These are phyloP conservation scores for Eupristina koningsbergeri DNA, from an alignment of 1,140 invertebrate species.

Conservation along the genomic window DNA sequence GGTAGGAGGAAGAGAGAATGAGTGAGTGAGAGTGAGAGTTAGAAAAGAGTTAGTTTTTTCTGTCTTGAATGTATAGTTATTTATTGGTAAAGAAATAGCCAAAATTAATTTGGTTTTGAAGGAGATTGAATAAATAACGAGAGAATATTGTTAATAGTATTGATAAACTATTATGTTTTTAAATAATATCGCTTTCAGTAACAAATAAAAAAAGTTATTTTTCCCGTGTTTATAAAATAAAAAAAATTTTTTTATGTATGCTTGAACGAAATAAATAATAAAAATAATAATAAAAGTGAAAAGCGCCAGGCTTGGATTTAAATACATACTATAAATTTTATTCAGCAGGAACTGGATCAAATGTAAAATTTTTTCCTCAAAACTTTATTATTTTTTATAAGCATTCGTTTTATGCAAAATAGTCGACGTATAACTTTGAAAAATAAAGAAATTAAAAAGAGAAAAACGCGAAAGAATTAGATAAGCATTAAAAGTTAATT, in stretches of 20 bases:
- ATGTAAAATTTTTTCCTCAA: neutral
- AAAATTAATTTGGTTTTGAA: neutral
- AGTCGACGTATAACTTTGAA: neutral
- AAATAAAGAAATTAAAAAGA: neutral
- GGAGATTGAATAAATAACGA: neutral
- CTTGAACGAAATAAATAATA: neutral
- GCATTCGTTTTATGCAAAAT: neutral
- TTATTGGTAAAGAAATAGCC: neutral
- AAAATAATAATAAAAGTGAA: neutral
- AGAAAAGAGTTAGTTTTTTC: neutral
- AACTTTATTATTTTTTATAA: neutral
- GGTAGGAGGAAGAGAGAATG: neutral
- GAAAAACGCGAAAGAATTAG: neutral
- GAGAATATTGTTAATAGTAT: neutral
- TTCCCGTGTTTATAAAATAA: neutral
- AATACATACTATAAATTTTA: neutral
- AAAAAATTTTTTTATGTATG: neutral
- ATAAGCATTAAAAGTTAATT: neutral
- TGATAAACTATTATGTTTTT: neutral
- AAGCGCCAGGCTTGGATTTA: neutral
- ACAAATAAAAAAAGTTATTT: neutral
- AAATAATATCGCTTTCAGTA: neutral
- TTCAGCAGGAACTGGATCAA: constrained; percentile 3
- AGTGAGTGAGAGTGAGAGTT: neutral
- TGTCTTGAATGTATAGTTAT: constrained; percentile 2